Evolutionary conservation across 1,140 invertebrate genomes (phyloP).

Genomic region (Drosophila suzukii): DNA sequence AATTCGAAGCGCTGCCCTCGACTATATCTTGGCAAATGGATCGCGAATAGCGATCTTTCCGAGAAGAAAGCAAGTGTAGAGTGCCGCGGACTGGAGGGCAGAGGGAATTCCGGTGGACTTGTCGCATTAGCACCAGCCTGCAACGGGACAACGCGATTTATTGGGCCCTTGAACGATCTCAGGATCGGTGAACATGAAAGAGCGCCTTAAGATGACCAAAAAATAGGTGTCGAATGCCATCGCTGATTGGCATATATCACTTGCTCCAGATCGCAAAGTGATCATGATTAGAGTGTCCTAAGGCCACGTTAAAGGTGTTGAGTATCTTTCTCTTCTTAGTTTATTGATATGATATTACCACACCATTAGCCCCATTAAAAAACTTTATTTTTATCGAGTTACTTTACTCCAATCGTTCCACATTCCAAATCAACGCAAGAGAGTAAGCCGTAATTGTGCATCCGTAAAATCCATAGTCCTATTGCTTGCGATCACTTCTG

Average conservation of each 20-base stretch:
- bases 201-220: background rate
- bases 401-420: constrained; percentile 1
- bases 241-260: background rate
- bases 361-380: background rate
- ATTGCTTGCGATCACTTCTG: background rate
- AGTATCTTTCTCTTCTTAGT: no score
- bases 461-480: constrained; percentile 6
- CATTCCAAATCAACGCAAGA: constrained; percentile 11
- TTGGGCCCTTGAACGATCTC: constrained; percentile 10
- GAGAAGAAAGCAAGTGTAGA: background rate
- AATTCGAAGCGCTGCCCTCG: constrained; percentile 11
- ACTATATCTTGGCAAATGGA: constrained; percentile 32
- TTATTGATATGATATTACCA: background rate
- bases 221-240: constrained; percentile 3
- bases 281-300: background rate
- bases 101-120: constrained; percentile 21
- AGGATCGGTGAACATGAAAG: constrained; percentile 8
- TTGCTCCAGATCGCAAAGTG: background rate
- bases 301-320: background rate
- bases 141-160: constrained; percentile 6
- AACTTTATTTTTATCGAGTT: background rate
- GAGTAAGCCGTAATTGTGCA: background rate
- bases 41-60: constrained; percentile 16
- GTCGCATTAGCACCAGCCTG: constrained; percentile 45
- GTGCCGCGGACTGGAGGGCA: background rate